These are phyloP conservation scores for Heterodera carotae DNA, from an alignment of 1,140 invertebrate species.

Conservation along the genomic window DNA sequence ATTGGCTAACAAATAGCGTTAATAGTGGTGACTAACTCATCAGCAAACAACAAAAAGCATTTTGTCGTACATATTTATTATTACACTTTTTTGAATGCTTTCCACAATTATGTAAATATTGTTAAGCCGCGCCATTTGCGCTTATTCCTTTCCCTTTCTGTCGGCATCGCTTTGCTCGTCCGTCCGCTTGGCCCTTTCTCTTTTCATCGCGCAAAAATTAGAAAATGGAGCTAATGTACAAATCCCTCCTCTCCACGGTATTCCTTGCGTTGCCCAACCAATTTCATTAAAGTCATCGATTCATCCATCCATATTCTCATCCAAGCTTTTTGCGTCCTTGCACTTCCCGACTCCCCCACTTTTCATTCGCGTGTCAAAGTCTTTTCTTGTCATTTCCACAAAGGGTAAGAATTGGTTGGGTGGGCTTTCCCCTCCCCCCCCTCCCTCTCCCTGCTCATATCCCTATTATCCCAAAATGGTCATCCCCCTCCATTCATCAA, in stretches of 20 bases:
- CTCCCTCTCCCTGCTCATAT: too few relatives aligned
- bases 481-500: background rate
- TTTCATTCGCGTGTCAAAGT: conserved; percentile 17
- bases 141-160: background rate
- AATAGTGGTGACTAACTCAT: too few relatives aligned
- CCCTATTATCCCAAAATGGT: too few relatives aligned
- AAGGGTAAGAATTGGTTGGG: background rate
- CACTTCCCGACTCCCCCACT: background rate
- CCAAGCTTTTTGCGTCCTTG: background rate
- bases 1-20: too few relatives aligned
- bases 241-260: background rate
- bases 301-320: background rate
- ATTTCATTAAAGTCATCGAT: conserved; percentile 20
- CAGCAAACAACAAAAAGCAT: too few relatives aligned
- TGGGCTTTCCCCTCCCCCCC: background rate
- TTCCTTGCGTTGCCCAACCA: background rate
- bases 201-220: background rate
- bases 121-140: too few relatives aligned
- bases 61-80: too few relatives aligned
- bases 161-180: background rate
- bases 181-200: background rate
- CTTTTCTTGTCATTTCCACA: conserved; percentile 10
- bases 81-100: too few relatives aligned
- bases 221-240: conserved; percentile 6
- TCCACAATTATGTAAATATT: too few relatives aligned